phyloP scores from a whole-genome alignment of 2,113 vertebrate genomes.

The Accipiter cooperii region DNA sequence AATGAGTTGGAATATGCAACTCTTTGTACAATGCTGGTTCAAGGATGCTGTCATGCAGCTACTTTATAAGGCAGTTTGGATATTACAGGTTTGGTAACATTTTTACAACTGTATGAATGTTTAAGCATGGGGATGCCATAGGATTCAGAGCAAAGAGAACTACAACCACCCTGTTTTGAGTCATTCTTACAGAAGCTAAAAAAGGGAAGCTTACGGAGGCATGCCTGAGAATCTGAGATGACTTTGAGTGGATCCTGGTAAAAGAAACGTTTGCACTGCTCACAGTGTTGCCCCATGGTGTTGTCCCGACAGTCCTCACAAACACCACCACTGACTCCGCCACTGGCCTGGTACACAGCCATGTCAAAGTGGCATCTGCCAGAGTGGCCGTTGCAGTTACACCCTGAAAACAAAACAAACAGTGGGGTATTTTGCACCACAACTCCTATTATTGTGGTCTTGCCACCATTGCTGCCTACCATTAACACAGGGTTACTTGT shows the following conservation, averaged over 20 bases:
- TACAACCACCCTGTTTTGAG: neutral
- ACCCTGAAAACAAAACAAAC: constrained; percentile 66
- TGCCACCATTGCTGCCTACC: neutral
- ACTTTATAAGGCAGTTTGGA: neutral
- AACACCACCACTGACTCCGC: constrained; percentile 74
- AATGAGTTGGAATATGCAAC: neutral
- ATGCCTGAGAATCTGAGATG: constrained; percentile 64
- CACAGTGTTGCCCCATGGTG: constrained; percentile 80
- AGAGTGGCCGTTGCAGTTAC: constrained; percentile 82
- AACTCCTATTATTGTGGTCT: neutral
- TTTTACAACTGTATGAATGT: neutral
- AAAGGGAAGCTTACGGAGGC: constrained; percentile 72
- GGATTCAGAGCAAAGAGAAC: neutral
- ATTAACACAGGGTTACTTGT: neutral
- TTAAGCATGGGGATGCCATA: neutral
- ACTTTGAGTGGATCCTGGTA: constrained; percentile 74
- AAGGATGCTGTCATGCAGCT: neutral
- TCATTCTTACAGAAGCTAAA: neutral
- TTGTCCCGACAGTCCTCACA: constrained; percentile 82
- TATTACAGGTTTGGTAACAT: neutral
- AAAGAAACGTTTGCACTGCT: constrained; percentile 74
- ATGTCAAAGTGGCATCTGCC: constrained; percentile 82
- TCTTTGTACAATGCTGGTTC: neutral
- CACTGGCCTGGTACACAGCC: constrained; percentile 54
- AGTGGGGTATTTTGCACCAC: neutral